Conservation (phyloP, 2,797 vertebrate species). For the Hipposideros larvatus region DNA sequence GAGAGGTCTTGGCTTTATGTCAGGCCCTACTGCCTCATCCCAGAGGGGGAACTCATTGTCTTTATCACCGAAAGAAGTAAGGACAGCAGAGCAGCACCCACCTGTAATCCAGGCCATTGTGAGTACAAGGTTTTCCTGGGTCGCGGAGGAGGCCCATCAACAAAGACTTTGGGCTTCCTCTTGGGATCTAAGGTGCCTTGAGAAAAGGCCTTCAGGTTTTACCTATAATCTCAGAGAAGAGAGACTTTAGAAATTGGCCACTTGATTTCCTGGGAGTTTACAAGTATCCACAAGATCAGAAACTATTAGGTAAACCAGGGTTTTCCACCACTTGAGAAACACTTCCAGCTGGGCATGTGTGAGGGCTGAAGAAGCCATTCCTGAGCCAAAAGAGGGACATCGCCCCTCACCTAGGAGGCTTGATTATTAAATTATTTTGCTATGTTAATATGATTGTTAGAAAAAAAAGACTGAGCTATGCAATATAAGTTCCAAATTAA, state of each 20-base stretch:
- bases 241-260: neutral
- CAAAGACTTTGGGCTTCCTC: neutral
- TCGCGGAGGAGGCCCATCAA: neutral
- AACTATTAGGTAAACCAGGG: neutral
- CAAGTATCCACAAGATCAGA: neutral
- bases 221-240: neutral
- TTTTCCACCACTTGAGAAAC: neutral
- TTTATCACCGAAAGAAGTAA: neutral
- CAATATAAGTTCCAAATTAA: conserved; percentile 19
- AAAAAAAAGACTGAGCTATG: neutral
- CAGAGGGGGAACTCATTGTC: neutral
- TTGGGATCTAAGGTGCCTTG: neutral
- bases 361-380: neutral
- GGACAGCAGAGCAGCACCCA: neutral
- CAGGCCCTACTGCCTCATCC: neutral
- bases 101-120: neutral
- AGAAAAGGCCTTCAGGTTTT: neutral
- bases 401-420: neutral
- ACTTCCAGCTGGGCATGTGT: neutral
- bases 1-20: neutral
- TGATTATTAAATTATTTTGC: neutral
- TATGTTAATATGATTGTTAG: neutral
- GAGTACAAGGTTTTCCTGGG: neutral
- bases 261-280: neutral
- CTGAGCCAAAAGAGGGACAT: neutral